These are phyloP conservation scores for Odontamblyopus rebecca DNA, from an alignment of 2,797 vertebrate genomes.

Conservation along the genomic window DNA sequence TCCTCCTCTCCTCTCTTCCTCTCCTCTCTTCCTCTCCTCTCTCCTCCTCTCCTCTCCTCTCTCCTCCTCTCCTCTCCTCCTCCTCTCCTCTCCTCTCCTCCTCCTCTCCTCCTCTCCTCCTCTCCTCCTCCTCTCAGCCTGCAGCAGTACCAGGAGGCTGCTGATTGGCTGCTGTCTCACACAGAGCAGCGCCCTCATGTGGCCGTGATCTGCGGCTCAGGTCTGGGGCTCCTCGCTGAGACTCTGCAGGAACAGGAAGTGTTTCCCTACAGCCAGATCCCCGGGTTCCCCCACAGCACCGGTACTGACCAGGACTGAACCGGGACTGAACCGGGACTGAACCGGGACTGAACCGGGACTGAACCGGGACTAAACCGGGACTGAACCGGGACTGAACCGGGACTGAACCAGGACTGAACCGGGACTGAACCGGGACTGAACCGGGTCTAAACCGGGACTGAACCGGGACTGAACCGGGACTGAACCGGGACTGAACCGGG, in stretches of 20 bases:
- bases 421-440: background rate
- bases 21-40: too few relatives aligned
- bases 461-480: background rate
- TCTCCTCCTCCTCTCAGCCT: too few relatives aligned
- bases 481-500: too few relatives aligned
- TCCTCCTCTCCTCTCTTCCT: too few relatives aligned
- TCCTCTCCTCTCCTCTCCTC: too few relatives aligned
- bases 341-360: background rate
- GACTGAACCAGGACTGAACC: too few relatives aligned
- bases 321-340: background rate
- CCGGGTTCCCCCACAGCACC: constrained; percentile 85
- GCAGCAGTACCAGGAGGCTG: constrained; percentile 72
- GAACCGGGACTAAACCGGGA: background rate
- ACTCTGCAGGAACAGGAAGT: constrained; percentile 73
- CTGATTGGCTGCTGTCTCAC: constrained; percentile 79
- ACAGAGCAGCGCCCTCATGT: constrained; percentile 80
- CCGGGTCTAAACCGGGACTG: background rate
- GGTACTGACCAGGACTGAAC: constrained; percentile 54
- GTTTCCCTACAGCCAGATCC: constrained; percentile 80
- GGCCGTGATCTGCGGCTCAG: constrained; percentile 84
- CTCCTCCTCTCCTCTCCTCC: too few relatives aligned
- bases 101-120: too few relatives aligned
- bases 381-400: background rate
- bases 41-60: too few relatives aligned
- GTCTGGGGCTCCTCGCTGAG: constrained; percentile 81